A percentile compares a stretch with the other conserved stretches of the same genome.
These are phyloP conservation scores for Andrena cerasifolii DNA, from an alignment of 1,140 invertebrate genomes.

Conservation along the genomic window DNA sequence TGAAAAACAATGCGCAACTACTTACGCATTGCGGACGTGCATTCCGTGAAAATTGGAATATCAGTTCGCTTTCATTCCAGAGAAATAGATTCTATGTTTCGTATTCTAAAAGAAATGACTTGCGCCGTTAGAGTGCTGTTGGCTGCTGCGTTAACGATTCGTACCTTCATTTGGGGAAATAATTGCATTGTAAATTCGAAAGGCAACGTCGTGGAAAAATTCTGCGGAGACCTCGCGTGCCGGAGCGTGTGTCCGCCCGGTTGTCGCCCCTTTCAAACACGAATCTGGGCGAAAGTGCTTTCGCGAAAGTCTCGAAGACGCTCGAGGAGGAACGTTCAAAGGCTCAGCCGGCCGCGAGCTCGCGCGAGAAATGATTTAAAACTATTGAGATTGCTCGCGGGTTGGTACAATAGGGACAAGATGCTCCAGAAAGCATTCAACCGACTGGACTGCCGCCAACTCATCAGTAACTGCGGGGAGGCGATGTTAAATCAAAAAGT, in stretches of 20 bases:
- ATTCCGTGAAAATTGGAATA: no score
- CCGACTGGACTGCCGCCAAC: conserved; percentile 66
- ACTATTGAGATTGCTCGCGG: conserved; percentile 66
- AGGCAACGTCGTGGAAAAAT: neutral
- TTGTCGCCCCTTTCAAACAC: neutral
- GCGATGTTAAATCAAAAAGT: conserved; percentile 65
- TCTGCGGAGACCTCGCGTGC: neutral
- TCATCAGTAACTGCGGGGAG: conserved; percentile 68
- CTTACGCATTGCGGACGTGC: no score
- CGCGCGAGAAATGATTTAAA: conserved; percentile 64
- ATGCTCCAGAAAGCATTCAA: conserved; percentile 67
- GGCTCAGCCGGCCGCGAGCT: neutral
- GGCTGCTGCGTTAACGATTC: neutral
- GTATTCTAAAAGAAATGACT: no score
- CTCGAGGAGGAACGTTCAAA: conserved; percentile 1
- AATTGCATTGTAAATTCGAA: neutral
- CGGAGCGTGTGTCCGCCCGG: neutral
- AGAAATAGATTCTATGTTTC: no score
- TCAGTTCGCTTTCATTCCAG: no score
- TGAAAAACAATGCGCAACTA: no score
- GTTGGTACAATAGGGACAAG: conserved; percentile 64
- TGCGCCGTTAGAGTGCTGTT: no score
- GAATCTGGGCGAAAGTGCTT: neutral
- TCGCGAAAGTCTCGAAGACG: neutral
- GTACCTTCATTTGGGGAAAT: neutral